Evolutionary conservation across 2,797 vertebrate genomes (phyloP).

Genomic region (Kryptolebias ocellatus): DNA sequence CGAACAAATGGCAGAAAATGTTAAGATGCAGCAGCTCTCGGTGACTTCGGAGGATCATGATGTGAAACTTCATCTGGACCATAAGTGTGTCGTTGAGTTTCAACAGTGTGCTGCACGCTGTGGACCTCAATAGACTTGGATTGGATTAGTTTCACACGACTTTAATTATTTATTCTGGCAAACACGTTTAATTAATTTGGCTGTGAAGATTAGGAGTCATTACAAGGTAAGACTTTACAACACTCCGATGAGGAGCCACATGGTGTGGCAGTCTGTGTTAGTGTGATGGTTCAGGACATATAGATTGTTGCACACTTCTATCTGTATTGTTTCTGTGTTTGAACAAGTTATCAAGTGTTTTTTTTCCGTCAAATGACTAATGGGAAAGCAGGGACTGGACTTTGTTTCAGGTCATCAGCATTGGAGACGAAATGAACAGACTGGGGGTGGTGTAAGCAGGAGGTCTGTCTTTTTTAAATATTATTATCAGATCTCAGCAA

Average conservation of each 20-base stretch:
- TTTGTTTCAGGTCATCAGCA: neutral
- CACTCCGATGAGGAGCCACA: neutral
- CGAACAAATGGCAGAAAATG: conserved; percentile 25
- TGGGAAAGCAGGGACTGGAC: neutral
- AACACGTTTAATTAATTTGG: neutral
- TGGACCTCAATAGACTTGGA: neutral
- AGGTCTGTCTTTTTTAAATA: neutral
- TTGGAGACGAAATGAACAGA: neutral
- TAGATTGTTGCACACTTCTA: neutral
- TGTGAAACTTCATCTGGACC: neutral
- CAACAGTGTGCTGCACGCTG: neutral
- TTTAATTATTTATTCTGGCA: neutral
- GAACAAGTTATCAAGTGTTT: neutral
- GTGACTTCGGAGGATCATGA: neutral
- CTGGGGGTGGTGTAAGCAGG: neutral
- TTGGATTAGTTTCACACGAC: neutral
- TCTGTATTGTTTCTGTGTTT: neutral
- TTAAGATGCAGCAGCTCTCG: neutral
- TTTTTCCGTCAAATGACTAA: neutral
- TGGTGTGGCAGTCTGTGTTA: neutral
- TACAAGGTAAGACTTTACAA: neutral
- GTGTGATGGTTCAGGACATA: too few relatives aligned
- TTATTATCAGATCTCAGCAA: neutral
- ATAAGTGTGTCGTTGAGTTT: neutral
- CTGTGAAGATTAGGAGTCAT: neutral